A percentile compares a stretch with the other conserved stretches of the same genome.
phyloP scores from a whole-genome alignment of 2,888 invertebrate species.

The Seladonia tumulorum region DNA sequence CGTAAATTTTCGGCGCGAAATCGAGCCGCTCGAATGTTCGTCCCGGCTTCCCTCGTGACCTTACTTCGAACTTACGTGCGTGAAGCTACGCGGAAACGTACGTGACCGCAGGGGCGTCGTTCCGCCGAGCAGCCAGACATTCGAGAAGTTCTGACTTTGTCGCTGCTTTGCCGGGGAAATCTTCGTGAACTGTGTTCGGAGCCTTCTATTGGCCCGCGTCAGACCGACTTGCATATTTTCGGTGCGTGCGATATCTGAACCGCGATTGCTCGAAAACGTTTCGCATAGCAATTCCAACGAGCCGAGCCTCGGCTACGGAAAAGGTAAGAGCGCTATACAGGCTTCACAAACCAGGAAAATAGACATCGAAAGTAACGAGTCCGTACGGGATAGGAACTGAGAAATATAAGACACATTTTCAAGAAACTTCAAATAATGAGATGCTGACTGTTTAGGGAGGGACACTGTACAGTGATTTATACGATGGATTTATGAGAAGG shows the following conservation, averaged over 20 bases:
- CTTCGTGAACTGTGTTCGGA: constrained; percentile 30
- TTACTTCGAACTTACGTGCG: constrained; percentile 56
- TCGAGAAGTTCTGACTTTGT: constrained; percentile 40
- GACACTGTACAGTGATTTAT: background rate
- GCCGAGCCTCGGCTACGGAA: background rate
- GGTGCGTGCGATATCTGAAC: constrained; percentile 13
- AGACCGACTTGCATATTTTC: constrained; percentile 26
- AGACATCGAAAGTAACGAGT: background rate
- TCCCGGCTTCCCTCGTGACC: constrained; percentile 46
- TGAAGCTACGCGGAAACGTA: constrained; percentile 47
- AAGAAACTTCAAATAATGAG: background rate
- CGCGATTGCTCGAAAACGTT: background rate
- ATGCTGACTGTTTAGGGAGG: background rate
- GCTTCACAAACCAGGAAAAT: background rate
- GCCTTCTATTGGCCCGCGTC: background rate
- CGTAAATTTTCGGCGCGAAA: constrained; percentile 73
- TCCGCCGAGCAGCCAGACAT: constrained; percentile 31
- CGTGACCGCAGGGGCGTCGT: constrained; percentile 44
- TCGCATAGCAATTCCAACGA: constrained; percentile 29
- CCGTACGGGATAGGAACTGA: background rate
- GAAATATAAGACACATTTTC: background rate
- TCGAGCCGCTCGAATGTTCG: constrained; percentile 52
- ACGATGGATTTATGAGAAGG: background rate
- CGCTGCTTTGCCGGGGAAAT: constrained; percentile 22
- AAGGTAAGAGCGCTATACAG: background rate